Percentiles rank a stretch among this genome's conserved stretches.
Evolutionary conservation across 1,140 invertebrate genomes (phyloP).

Genomic region (Fopius arisanus): DNA sequence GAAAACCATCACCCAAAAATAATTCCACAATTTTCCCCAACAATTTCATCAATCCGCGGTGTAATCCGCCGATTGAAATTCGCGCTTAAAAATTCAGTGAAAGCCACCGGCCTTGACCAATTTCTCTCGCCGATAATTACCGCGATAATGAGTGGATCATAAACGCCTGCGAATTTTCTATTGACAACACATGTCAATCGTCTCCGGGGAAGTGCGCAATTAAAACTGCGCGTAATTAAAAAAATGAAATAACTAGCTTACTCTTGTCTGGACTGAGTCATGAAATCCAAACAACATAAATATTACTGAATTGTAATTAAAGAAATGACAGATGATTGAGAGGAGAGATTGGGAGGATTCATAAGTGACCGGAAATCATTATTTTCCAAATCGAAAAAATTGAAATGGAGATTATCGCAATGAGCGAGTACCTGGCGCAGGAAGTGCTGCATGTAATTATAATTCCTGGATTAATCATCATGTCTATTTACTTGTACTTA

Average conservation of each 20-base stretch:
- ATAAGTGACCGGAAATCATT: too few species aligned
- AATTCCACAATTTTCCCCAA: neutral
- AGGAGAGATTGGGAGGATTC: too few species aligned
- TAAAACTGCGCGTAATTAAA: too few species aligned
- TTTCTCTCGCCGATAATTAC: neutral
- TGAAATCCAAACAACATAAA: too few species aligned
- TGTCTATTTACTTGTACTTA: conserved; percentile 52
- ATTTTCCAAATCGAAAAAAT: neutral
- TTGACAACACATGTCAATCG: too few species aligned
- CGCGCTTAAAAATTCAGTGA: neutral
- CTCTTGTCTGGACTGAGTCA: too few species aligned
- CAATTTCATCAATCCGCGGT: neutral
- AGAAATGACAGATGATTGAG: too few species aligned
- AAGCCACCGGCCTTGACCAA: neutral
- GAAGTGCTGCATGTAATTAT: conserved; percentile 34
- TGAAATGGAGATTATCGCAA: neutral
- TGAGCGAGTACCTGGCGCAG: neutral
- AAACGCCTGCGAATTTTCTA: neutral
- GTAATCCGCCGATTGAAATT: neutral
- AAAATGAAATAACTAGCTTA: too few species aligned
- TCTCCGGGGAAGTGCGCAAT: too few species aligned
- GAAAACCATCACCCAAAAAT: neutral
- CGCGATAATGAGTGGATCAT: neutral
- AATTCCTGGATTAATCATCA: conserved; percentile 29
- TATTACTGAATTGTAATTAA: too few species aligned